These are phyloP conservation scores for Coendou prehensilis DNA, from an alignment of 2,797 vertebrate genomes.

Conservation along the genomic window DNA sequence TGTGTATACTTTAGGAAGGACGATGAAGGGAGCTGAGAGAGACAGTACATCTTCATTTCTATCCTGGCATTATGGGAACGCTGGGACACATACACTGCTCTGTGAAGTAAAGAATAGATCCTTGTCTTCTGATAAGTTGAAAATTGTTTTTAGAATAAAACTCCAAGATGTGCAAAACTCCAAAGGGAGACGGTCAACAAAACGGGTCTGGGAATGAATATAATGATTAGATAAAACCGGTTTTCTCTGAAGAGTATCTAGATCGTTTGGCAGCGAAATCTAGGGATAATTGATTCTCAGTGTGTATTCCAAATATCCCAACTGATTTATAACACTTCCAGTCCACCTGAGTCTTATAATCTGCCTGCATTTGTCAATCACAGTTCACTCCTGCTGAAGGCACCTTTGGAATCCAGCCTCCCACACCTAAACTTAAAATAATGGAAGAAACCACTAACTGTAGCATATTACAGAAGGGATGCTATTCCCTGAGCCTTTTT, in stretches of 20 bases:
- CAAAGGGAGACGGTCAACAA: not conserved
- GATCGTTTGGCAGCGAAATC: not conserved
- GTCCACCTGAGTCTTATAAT: not conserved
- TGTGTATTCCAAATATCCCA: not conserved
- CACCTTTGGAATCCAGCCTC: not conserved
- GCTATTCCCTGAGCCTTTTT: not conserved
- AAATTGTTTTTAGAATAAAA: slow-evolving; percentile 49
- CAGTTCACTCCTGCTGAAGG: not conserved
- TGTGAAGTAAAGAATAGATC: not conserved
- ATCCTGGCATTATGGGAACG: not conserved
- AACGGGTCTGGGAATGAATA: not conserved
- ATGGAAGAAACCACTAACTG: not conserved
- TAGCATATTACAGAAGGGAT: not conserved
- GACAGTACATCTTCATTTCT: not conserved
- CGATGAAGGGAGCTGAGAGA: not conserved
- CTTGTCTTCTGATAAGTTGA: not conserved
- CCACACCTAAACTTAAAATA: not conserved
- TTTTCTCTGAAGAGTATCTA: slow-evolving; percentile 12
- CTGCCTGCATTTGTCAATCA: not conserved
- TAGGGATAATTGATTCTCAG: not conserved
- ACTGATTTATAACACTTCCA: not conserved
- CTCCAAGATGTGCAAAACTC: slow-evolving; percentile 34
- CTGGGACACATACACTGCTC: not conserved
- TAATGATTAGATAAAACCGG: not conserved
- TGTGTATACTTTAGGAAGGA: not conserved